Percentiles rank a stretch among this genome's conserved stretches.
phyloP scores from a whole-genome alignment of 2,888 invertebrate genomes.

The Acronicta leporina region DNA sequence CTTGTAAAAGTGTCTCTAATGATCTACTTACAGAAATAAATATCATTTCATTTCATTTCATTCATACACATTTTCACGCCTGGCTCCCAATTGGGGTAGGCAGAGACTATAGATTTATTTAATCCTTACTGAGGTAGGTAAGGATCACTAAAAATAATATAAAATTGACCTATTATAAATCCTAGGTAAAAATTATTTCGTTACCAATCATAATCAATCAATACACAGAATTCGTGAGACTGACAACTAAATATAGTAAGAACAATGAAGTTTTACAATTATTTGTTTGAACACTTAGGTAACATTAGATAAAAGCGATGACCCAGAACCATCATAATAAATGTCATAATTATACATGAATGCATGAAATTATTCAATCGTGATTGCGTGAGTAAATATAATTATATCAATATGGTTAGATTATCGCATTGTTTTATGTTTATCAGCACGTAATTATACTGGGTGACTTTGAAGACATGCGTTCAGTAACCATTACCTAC shows the following conservation, averaged over 20 bases:
- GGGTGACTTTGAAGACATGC: too few species aligned
- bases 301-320: constrained; percentile 33
- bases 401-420: constrained; percentile 42
- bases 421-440: constrained; percentile 27
- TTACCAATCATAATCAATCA: constrained; percentile 35
- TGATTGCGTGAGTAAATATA: constrained; percentile 39
- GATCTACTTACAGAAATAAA: too few species aligned
- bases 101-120: too few species aligned
- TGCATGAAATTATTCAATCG: constrained; percentile 36
- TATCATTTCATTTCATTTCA: too few species aligned
- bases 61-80: too few species aligned
- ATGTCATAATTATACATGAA: constrained; percentile 31
- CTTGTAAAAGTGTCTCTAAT: too few species aligned
- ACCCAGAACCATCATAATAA: constrained; percentile 39
- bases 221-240: constrained; percentile 35
- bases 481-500: too few species aligned
- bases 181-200: not conserved
- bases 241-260: constrained; percentile 15
- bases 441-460: too few species aligned
- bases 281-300: constrained; percentile 33
- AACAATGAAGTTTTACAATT: constrained; percentile 27
- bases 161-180: too few species aligned
- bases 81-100: too few species aligned
- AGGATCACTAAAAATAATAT: too few species aligned
- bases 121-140: too few species aligned